Conservation (phyloP, 2,888 invertebrate genomes). For the Metellina segmentata region DNA sequence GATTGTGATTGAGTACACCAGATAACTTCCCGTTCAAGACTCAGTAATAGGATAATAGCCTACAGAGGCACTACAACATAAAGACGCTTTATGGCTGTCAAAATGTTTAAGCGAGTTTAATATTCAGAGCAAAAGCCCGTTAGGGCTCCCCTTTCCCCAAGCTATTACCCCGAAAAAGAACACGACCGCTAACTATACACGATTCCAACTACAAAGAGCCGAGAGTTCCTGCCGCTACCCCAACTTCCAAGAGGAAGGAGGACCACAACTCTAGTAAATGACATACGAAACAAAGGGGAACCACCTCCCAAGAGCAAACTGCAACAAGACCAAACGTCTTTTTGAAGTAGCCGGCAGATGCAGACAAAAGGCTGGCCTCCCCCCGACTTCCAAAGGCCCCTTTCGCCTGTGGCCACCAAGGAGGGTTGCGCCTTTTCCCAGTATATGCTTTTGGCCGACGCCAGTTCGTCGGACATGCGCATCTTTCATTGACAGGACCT, state of each 20-base stretch:
- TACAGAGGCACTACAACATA: no score
- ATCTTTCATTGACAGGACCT: slow-evolving; percentile 42
- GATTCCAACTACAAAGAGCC: not conserved
- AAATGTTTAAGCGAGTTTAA: slow-evolving; percentile 30
- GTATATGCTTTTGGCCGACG: slow-evolving; percentile 10
- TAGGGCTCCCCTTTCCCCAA: not conserved
- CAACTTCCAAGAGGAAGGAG: slow-evolving; percentile 24
- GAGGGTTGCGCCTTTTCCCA: slow-evolving; percentile 26
- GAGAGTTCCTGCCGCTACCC: slow-evolving; percentile 6
- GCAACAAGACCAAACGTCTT: slow-evolving; percentile 41
- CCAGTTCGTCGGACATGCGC: slow-evolving; percentile 58
- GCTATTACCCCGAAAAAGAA: not conserved
- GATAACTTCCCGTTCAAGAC: no score
- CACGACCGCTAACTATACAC: not conserved
- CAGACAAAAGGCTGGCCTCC: slow-evolving; percentile 24
- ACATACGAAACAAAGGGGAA: slow-evolving; percentile 64
- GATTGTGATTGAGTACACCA: no score
- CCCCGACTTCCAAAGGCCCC: not conserved
- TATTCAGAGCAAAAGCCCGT: not conserved
- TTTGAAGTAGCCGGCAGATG: slow-evolving; percentile 68
- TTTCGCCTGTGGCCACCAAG: slow-evolving; percentile 40
- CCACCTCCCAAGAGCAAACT: slow-evolving; percentile 45
- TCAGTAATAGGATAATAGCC: no score
- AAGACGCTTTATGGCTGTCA: not conserved
- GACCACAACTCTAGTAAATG: slow-evolving; percentile 35